Base-by-base conservation (phyloP, 2,797 vertebrate species). In the Hybognathus amarus region DNA sequence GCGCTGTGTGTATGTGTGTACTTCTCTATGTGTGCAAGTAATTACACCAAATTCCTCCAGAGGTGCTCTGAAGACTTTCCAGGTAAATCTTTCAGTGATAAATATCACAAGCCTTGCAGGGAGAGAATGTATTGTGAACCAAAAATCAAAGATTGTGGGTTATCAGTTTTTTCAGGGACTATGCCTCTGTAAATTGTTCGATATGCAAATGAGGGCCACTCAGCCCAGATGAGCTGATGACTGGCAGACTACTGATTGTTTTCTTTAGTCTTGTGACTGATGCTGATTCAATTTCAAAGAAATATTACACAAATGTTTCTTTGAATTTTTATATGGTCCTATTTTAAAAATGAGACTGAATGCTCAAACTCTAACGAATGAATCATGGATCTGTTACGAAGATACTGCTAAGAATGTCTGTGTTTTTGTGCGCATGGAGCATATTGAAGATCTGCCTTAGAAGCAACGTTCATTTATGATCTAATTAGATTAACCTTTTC, bases 201-300 rank as follows among this genome's bases (percentile, higher is more conserved):
- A 83, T 77, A 77, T 83, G 81, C 81, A 83, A 83, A 83, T 83
- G 20, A 77, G 52, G 50, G 64, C 81, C 81, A 77, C 47, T 83
- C 50, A 66, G 52, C 38, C 20, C 38, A 68, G 74, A 83, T 77
- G 71, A 77, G 74, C 66, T 59, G 64, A 83, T 83, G 63, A n/a
- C 50, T 50, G 42, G 45, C 50, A 83, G 61, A 67, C 73, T 76
- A 38, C 63, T 45, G 63, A 74, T 82, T 42, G 45, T 69, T 77
- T 59, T 59, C 64, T 83, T 77, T 59, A 77, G 61, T 69, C 27
- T 68, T 56, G 73, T 4, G 9, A 76, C 22, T 22, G 36, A n/a
- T n/a, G n/a, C n/a, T 66, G 40, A 12, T 17, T 82, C 33, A 67
- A n/a, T n/a, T 74, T 67, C 45, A 67, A 22, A 52, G 20, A 74